Percentiles rank a stretch among this genome's conserved stretches.
These are phyloP conservation scores for Trisateles emortualis DNA, from an alignment of 2,888 invertebrate species.

Conservation along the genomic window DNA sequence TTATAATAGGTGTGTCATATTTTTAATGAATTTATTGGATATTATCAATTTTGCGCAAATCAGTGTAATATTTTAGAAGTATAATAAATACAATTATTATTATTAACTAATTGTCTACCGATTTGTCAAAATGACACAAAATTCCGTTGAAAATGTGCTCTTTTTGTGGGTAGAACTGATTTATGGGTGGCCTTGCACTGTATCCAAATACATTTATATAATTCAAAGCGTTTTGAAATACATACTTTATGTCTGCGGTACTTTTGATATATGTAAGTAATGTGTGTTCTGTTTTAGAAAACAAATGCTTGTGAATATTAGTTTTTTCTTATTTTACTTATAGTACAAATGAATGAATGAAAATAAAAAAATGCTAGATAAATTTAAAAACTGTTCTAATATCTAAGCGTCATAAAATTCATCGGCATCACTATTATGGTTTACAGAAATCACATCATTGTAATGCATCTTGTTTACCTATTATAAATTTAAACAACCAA, in stretches of 20 bases:
- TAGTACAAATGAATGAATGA: no score
- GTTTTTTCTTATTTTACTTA: no score
- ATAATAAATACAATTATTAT: neutral
- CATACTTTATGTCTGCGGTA: conserved; percentile 15
- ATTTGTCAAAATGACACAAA: conserved; percentile 5
- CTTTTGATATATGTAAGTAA: conserved; percentile 22
- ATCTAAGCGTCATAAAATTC: no score
- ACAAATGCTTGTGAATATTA: no score
- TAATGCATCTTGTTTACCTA: no score
- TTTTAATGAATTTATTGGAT: conserved; percentile 5
- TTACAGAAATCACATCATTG: no score
- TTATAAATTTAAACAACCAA: no score
- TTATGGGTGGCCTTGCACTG: conserved; percentile 29
- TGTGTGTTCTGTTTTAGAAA: neutral
- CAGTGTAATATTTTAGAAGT: neutral
- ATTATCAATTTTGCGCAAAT: conserved; percentile 3
- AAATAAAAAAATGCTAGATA: no score
- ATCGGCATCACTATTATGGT: no score
- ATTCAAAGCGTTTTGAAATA: neutral
- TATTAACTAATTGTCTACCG: conserved; percentile 3
- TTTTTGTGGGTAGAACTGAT: conserved; percentile 18
- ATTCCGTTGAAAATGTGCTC: neutral
- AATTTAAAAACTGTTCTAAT: no score
- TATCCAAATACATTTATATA: conserved; percentile 16
- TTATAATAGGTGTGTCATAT: conserved; percentile 14